Conservation (phyloP, 2,113 vertebrate genomes). For the Corydoras sp. region DNA sequence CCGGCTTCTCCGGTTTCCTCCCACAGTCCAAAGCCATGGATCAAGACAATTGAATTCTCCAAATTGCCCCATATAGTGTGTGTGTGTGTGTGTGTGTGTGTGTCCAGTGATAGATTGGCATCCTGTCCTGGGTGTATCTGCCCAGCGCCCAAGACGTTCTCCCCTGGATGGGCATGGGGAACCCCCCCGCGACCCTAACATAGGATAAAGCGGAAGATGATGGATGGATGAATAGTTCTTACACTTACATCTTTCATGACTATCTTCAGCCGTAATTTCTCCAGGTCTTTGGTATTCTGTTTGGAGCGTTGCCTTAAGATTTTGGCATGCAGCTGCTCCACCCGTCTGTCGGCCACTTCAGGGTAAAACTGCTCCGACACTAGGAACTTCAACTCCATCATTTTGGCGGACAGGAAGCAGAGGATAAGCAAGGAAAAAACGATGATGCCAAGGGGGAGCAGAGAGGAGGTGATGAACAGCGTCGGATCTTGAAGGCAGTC, state of each 20-base stretch:
- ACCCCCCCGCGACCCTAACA: too few relatives aligned
- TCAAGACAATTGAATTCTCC: too few relatives aligned
- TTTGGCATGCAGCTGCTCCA: conserved; percentile 65
- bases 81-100: too few relatives aligned
- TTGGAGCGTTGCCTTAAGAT: conserved; percentile 61
- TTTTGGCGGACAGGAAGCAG: conserved; percentile 59
- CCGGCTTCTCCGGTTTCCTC: too few relatives aligned
- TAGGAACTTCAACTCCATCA: conserved; percentile 68
- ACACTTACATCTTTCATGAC: conserved; percentile 58
- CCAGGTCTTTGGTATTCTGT: conserved; percentile 25
- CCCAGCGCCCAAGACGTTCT: too few relatives aligned
- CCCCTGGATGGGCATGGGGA: too few relatives aligned
- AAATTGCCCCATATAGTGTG: too few relatives aligned
- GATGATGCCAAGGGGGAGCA: conserved; percentile 59
- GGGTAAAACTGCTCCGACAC: conserved; percentile 65
- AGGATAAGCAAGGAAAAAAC: conserved; percentile 53
- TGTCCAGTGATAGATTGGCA: too few relatives aligned
- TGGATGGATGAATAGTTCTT: too few relatives aligned
- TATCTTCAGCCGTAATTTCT: background rate
- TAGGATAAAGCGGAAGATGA: too few relatives aligned
- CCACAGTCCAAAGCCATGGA: too few relatives aligned
- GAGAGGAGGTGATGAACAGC: conserved; percentile 51
- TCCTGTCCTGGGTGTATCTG: too few relatives aligned
- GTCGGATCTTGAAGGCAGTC: conserved; percentile 62
- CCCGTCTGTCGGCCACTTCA: conserved; percentile 45